phyloP scores from a whole-genome alignment of 2,797 vertebrate species.

The Gadopsis bispinosus region DNA sequence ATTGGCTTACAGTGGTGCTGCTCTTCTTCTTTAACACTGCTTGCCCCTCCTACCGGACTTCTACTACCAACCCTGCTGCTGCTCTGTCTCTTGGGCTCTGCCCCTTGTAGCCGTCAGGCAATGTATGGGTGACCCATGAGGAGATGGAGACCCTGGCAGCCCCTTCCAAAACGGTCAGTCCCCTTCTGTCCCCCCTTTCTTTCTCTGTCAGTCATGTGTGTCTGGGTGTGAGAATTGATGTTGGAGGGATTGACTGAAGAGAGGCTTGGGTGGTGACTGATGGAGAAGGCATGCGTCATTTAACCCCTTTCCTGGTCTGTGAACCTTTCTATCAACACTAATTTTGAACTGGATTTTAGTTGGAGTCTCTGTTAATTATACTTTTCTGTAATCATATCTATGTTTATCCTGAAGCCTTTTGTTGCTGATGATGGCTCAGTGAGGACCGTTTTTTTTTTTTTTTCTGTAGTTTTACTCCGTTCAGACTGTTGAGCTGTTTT shows the following conservation, averaged over 20 bases:
- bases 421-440: background rate
- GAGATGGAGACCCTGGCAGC: constrained; percentile 98
- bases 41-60: constrained; percentile 91
- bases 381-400: background rate
- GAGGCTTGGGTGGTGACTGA: constrained; percentile 16
- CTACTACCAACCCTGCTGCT: constrained; percentile 77
- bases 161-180: constrained; percentile 98
- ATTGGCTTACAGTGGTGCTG: constrained; percentile 97
- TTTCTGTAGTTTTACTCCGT: background rate
- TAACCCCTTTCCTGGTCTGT: constrained; percentile 9
- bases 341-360: background rate
- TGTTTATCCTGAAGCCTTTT: constrained; percentile 10
- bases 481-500: background rate
- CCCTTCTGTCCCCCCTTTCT: constrained; percentile 46
- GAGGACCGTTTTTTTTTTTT: background rate
- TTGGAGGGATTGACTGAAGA: constrained; percentile 4
- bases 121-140: constrained; percentile 99
- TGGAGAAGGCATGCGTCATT: constrained; percentile 32
- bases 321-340: constrained; percentile 18
- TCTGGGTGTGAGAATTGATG: constrained; percentile 4
- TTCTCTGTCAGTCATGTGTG: constrained; percentile 28
- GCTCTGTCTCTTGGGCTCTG: constrained; percentile 83
- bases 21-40: constrained; percentile 99
- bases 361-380: background rate
- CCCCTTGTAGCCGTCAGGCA: constrained; percentile 93